phyloP scores from a whole-genome alignment of 2,888 invertebrate genomes.

The Petrolisthes cinctipes region DNA sequence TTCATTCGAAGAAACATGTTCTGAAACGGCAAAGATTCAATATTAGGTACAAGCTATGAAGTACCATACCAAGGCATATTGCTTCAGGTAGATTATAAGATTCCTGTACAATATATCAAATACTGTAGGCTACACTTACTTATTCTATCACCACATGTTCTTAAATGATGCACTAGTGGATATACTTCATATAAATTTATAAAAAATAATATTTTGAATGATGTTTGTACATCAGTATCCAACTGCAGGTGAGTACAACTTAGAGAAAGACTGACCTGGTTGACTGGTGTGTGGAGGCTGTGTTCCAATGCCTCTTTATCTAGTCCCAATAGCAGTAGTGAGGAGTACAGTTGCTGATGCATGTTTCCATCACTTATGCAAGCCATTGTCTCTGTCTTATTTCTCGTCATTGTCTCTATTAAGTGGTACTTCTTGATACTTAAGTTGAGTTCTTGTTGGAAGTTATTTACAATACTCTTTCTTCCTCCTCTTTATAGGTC shows the following conservation, averaged over 20 bases:
- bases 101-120: neutral
- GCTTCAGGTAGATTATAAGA: too few relatives aligned
- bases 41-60: too few relatives aligned
- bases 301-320: slow-evolving; percentile 32
- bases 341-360: slow-evolving; percentile 29
- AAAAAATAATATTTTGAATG: neutral
- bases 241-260: neutral
- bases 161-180: neutral
- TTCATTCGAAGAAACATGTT: slow-evolving; percentile 46
- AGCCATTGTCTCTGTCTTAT: too few relatives aligned
- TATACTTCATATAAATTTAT: neutral
- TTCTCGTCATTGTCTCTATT: too few relatives aligned
- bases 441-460: neutral
- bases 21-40: slow-evolving; percentile 13
- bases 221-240: neutral
- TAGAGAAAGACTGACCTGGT: slow-evolving; percentile 14
- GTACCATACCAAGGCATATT: too few relatives aligned
- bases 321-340: slow-evolving; percentile 44
- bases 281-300: slow-evolving; percentile 37
- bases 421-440: too few relatives aligned
- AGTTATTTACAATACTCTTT: too few relatives aligned
- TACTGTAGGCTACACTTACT: neutral
- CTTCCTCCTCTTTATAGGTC: too few relatives aligned
- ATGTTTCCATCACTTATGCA: too few relatives aligned
- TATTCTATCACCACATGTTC: neutral